These are phyloP conservation scores for Pedionomus torquatus DNA, from an alignment of 2,113 vertebrate species.

Conservation along the genomic window DNA sequence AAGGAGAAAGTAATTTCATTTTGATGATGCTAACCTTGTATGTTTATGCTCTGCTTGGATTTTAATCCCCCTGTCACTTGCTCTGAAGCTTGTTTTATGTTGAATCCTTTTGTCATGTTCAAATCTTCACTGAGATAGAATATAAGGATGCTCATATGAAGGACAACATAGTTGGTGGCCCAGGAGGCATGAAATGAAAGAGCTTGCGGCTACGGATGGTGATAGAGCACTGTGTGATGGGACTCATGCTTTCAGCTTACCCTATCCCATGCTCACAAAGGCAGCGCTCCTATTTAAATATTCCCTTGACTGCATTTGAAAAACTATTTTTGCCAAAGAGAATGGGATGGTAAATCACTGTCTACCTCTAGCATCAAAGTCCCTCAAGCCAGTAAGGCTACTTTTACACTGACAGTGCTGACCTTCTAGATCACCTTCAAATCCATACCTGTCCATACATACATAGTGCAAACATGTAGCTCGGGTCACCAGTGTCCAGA, in stretches of 20 bases:
- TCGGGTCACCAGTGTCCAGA: background rate
- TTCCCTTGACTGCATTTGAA: background rate
- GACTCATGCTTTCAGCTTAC: background rate
- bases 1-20: slow-evolving; percentile 72
- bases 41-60: slow-evolving; percentile 49
- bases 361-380: background rate
- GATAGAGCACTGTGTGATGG: background rate
- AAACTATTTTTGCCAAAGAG: background rate
- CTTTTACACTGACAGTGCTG: background rate
- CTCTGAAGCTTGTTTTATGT: background rate
- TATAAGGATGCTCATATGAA: background rate
- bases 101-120: slow-evolving; percentile 5
- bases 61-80: slow-evolving; percentile 36
- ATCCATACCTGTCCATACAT: background rate
- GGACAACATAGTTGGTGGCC: background rate
- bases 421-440: background rate
- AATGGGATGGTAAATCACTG: background rate
- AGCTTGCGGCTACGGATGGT: fast-evolving
- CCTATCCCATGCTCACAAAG: background rate
- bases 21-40: slow-evolving; percentile 43
- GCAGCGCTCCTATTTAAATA: background rate
- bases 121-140: background rate
- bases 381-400: background rate
- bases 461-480: background rate
- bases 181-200: background rate